Evolutionary conservation across 2,113 vertebrate species (phyloP).

Genomic region (Euleptes europaea): DNA sequence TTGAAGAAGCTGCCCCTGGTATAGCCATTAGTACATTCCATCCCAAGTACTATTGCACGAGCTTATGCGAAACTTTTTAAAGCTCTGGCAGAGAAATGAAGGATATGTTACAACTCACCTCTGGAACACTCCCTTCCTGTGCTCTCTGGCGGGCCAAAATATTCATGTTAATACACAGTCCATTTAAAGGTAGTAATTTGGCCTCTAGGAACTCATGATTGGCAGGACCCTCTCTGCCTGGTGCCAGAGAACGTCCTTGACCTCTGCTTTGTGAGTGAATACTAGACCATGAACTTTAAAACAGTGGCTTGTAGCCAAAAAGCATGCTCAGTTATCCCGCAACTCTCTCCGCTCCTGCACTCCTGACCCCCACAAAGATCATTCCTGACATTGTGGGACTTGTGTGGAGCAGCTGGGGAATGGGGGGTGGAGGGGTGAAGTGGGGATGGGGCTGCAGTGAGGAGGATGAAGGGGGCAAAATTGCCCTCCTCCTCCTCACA

Average conservation of each 20-base stretch:
- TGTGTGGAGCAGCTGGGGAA: no score
- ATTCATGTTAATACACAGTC: constrained; percentile 49
- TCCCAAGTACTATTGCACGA: not conserved
- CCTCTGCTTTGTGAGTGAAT: not conserved
- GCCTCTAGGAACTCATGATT: not conserved
- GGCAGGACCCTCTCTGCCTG: constrained; percentile 16
- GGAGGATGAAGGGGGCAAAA: no score
- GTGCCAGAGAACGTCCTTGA: constrained; percentile 31
- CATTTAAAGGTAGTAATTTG: not conserved
- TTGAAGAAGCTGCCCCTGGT: not conserved
- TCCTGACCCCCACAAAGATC: no score
- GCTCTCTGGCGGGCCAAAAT: constrained; percentile 6
- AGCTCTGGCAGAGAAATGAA: not conserved
- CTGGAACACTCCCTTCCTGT: not conserved
- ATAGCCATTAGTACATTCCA: not conserved
- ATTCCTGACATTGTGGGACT: no score
- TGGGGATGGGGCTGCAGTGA: no score
- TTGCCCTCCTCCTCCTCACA: no score
- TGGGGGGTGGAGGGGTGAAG: no score
- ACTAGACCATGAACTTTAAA: constrained; percentile 28
- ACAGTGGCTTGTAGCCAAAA: not conserved
- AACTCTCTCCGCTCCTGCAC: no score
- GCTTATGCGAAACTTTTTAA: not conserved
- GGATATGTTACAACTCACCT: constrained; percentile 14
- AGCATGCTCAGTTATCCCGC: no score